Evolutionary conservation across 1,140 invertebrate species (phyloP), one percentile per base, ranked within the genome.

Genomic region (Asobara japonica): DNA sequence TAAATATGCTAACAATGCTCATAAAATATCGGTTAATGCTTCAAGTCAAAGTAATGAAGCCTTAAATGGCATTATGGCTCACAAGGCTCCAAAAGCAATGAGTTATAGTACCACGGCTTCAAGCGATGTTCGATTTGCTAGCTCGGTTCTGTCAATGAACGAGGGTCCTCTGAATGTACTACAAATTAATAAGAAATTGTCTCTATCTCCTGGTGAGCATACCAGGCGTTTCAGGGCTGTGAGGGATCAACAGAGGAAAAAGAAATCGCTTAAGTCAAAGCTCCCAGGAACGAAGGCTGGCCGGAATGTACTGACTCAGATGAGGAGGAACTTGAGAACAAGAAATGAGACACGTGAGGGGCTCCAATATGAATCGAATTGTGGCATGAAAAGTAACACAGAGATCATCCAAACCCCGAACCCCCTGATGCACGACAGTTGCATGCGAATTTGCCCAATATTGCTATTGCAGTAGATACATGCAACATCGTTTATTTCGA

Each of bases 31-130:
- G 27, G 25, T 76, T 16, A 64, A 67, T 29, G 77, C 76, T 0
- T 80, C 76, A 0, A 80, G 78, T 41, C 80, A 81, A 38, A 67
- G 69, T 6, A 79, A 81, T 62, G 74, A 81, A 73, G 76, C 72
- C 6, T 8, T 80, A 0, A 80, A 82, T 22, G 77, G 80, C 73
- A 74, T 74, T 0, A 78, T 78, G 25, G 62, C 76, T 11, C 61
- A 76, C 16, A 77, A 79, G 71, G 65, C 73, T 22, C 75, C 78
- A 0, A 81, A 81, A 73, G 78, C 77, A 73, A 10, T 30, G 3
- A 78, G 76, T 33, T 79, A 76, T 31, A 74, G 65, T 56, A 73
- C 1, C 71, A 75, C 45, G 76, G n/a, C 76, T 20, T 30, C 65
- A 6, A 76, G 77, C 41, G n/a, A n/a, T n/a, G 73, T 18, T 20